Percentiles rank a stretch among this genome's conserved stretches.
These are phyloP conservation scores for Corythaixoides concolor DNA, from an alignment of 2,113 vertebrate species.

Conservation along the genomic window DNA sequence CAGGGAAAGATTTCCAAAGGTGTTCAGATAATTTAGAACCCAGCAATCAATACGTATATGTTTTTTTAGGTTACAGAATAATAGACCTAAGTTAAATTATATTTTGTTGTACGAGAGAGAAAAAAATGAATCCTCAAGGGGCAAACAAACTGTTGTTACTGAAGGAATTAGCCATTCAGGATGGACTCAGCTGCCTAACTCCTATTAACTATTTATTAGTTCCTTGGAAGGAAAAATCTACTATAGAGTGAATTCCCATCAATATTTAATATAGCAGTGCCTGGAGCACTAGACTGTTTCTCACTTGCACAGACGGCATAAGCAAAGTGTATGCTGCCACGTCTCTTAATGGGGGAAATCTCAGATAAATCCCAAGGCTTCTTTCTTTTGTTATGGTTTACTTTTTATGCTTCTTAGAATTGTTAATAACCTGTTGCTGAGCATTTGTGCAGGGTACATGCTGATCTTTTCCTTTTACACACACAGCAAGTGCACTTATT, in stretches of 20 bases:
- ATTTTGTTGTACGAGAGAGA: conserved; percentile 1
- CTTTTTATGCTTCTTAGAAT: conserved; percentile 39
- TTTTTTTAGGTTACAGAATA: conserved; percentile 59
- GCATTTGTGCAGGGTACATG: conserved; percentile 25
- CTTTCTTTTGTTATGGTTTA: conserved; percentile 55
- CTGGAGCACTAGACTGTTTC: conserved; percentile 67
- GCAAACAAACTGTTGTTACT: conserved; percentile 70
- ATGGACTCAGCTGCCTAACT: conserved; percentile 64
- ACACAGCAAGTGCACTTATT: conserved; percentile 38
- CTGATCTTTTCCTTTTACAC: conserved; percentile 44
- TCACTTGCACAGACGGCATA: conserved; percentile 63
- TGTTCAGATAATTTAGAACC: conserved; percentile 46
- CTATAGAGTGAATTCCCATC: conserved; percentile 73
- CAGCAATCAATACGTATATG: conserved; percentile 37
- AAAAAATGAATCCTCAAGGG: conserved; percentile 55
- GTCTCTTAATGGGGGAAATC: conserved; percentile 36
- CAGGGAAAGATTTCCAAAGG: conserved; percentile 55
- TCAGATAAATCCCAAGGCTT: conserved; percentile 65
- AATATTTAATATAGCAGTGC: conserved; percentile 79
- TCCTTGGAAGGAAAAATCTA: conserved; percentile 76
- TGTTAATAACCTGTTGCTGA: conserved; percentile 65
- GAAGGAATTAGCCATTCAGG: conserved; percentile 73
- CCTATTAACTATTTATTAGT: conserved; percentile 81
- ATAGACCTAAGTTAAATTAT: conserved; percentile 57
- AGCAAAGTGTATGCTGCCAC: conserved; percentile 49